Conservation (phyloP, 2,113 vertebrate genomes). For the Plectropomus leopardus region DNA sequence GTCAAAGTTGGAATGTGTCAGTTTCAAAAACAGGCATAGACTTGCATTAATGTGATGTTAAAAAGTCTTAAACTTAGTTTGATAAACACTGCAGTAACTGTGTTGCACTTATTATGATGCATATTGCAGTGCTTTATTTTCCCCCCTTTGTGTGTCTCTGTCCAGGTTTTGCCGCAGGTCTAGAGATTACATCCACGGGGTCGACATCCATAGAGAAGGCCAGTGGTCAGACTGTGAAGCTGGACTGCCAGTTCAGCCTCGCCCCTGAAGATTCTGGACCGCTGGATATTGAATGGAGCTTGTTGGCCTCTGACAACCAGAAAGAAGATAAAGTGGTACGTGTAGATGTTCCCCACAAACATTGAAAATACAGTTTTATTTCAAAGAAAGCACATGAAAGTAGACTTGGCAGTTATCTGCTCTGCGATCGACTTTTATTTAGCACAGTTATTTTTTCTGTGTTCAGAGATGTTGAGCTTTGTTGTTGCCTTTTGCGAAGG, state of each 20-base stretch:
- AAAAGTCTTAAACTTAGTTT: too few relatives aligned
- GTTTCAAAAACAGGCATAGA: background rate
- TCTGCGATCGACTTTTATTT: background rate
- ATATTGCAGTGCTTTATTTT: background rate
- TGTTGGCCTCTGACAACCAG: constrained; percentile 85
- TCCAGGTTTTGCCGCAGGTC: constrained; percentile 72
- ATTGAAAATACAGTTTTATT: background rate
- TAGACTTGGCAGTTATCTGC: background rate
- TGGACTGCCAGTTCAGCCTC: constrained; percentile 83
- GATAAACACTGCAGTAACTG: too few relatives aligned
- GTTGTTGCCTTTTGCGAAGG: background rate
- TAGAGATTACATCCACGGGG: constrained; percentile 78
- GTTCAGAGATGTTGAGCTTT: constrained; percentile 8
- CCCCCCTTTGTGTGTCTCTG: constrained; percentile 15
- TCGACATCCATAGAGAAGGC: constrained; percentile 78
- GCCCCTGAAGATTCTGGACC: constrained; percentile 79
- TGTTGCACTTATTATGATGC: background rate
- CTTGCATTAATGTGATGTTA: too few relatives aligned
- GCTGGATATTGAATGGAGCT: constrained; percentile 87
- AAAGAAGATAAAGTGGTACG: constrained; percentile 85
- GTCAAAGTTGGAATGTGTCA: background rate
- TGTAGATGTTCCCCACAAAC: constrained; percentile 8
- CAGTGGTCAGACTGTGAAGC: constrained; percentile 82
- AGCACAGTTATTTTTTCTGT: background rate
- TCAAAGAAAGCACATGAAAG: constrained; percentile 7